phyloP scores from a whole-genome alignment of 2,888 invertebrate genomes.

The Ennomos erosarius region DNA sequence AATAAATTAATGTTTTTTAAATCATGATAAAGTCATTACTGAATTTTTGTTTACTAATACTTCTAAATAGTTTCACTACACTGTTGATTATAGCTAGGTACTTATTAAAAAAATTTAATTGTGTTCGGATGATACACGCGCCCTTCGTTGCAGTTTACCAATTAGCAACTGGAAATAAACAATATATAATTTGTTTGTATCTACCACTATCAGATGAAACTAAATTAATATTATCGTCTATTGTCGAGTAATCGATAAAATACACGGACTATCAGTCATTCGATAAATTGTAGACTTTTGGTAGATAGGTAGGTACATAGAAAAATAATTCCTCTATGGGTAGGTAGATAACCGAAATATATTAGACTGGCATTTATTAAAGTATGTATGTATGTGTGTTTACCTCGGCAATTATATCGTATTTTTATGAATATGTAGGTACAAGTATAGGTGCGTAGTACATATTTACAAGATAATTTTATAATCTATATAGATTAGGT shows the following conservation, averaged over 20 bases:
- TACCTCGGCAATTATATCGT: too few species aligned
- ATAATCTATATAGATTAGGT: too few species aligned
- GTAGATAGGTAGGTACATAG: too few species aligned
- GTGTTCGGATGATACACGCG: too few species aligned
- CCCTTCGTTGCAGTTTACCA: conserved; percentile 8
- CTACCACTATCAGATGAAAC: neutral
- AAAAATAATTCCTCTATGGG: too few species aligned
- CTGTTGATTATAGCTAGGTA: conserved; percentile 10
- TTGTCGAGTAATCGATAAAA: conserved; percentile 11
- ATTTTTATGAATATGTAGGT: too few species aligned
- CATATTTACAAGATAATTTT: too few species aligned
- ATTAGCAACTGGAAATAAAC: conserved; percentile 15
- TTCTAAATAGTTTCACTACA: conserved; percentile 5
- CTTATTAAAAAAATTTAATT: neutral
- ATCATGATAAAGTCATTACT: conserved; percentile 1
- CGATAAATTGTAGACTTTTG: conserved; percentile 2
- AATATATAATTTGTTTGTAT: neutral
- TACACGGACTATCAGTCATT: conserved; percentile 18
- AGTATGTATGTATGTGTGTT: too few species aligned
- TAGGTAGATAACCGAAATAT: too few species aligned
- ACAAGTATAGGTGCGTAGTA: too few species aligned
- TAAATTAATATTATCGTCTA: conserved; percentile 13
- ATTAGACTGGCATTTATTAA: too few species aligned
- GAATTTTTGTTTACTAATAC: conserved; percentile 11
- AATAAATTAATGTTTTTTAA: conserved; percentile 1